Percentiles rank a stretch among this genome's conserved stretches.
These are phyloP conservation scores for Neodontobutis hainanensis DNA, from an alignment of 2,113 vertebrate species.

Conservation along the genomic window DNA sequence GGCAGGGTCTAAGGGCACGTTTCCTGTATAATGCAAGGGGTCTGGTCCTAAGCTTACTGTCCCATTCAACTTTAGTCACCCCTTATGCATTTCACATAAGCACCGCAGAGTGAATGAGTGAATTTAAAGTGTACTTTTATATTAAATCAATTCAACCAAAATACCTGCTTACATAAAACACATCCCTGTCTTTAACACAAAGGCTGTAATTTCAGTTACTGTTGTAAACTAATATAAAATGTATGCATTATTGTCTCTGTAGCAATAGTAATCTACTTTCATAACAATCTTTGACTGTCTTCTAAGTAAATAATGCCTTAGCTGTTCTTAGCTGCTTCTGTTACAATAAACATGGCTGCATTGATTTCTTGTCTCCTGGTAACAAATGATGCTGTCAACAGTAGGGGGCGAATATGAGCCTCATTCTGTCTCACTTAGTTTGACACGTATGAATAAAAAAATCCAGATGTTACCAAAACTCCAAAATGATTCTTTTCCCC, in stretches of 20 bases:
- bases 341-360: conserved; percentile 37
- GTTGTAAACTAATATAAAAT: too few relatives aligned
- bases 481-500: conserved; percentile 34
- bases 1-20: too few relatives aligned
- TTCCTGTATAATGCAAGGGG: too few relatives aligned
- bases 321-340: conserved; percentile 18
- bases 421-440: conserved; percentile 10
- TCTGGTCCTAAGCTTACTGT: too few relatives aligned
- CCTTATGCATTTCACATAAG: too few relatives aligned
- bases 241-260: background rate
- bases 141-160: too few relatives aligned
- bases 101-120: too few relatives aligned
- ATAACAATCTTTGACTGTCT: background rate
- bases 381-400: conserved; percentile 42
- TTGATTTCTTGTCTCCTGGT: conserved; percentile 27
- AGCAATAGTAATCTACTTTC: background rate
- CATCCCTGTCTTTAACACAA: background rate
- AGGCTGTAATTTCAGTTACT: background rate
- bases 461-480: conserved; percentile 34
- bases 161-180: too few relatives aligned
- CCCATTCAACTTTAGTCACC: too few relatives aligned
- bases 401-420: conserved; percentile 68
- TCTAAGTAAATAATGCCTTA: background rate
- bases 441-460: conserved; percentile 28
- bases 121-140: too few relatives aligned